These are phyloP conservation scores for Stichodactyla mertensii DNA, from an alignment of 64 coral and sea anemone species.

Conservation along the genomic window DNA sequence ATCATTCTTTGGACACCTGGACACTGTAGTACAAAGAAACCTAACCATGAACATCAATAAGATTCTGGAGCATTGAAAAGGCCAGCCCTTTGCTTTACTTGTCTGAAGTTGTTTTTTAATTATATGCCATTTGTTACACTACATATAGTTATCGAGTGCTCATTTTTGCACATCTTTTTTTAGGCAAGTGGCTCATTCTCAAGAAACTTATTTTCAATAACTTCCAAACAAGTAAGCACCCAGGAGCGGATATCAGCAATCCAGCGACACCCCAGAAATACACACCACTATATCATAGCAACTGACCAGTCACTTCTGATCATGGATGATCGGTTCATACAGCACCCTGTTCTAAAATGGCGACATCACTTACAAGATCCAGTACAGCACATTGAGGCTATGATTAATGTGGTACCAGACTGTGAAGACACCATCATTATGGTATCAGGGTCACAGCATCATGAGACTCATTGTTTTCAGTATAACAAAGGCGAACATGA, in stretches of 20 bases:
- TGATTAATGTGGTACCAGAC: conserved; percentile 29
- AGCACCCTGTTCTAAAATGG: conserved; percentile 86
- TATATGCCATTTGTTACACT: not conserved
- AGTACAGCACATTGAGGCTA: conserved; percentile 60
- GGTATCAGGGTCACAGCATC: conserved; percentile 56
- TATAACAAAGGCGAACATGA: conserved; percentile 35
- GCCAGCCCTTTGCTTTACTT: too few relatives aligned
- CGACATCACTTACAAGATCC: conserved; percentile 70
- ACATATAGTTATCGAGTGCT: not conserved
- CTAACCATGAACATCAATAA: too few relatives aligned
- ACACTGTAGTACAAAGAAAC: too few relatives aligned
- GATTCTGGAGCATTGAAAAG: too few relatives aligned
- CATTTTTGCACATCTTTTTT: not conserved
- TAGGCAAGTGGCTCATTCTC: conserved; percentile 11
- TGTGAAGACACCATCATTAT: conserved; percentile 62
- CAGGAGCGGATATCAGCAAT: conserved; percentile 74
- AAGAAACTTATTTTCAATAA: conserved; percentile 62
- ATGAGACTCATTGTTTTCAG: conserved; percentile 85
- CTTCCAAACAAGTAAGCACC: conserved; percentile 58
- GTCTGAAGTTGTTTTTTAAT: too few relatives aligned
- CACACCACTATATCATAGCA: conserved; percentile 62
- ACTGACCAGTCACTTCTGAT: conserved; percentile 88
- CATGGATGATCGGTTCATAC: conserved; percentile 80
- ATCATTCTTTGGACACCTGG: too few relatives aligned
- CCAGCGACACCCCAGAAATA: conserved; percentile 61